Evolutionary conservation across 2,888 invertebrate genomes (phyloP).

Genomic region (Oscheius sp.): DNA sequence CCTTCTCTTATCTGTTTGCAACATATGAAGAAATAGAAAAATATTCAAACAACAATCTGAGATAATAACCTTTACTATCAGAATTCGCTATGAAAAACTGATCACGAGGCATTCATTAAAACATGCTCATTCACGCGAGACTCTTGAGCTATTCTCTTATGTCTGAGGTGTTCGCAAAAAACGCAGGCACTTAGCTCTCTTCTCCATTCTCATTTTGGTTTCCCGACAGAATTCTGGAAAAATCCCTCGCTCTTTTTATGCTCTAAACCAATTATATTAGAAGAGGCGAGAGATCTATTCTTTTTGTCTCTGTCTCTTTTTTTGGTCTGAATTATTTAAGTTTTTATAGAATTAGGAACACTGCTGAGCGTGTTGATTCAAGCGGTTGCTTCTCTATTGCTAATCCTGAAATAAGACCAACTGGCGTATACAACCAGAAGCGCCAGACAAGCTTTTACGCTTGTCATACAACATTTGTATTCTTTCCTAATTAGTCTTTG

Average conservation of each 20-base stretch:
- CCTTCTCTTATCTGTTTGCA: no score
- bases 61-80: no score
- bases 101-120: no score
- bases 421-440: constrained; percentile 27
- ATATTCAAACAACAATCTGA: no score
- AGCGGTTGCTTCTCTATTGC: constrained; percentile 12
- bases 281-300: neutral
- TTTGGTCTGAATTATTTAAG: neutral
- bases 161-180: neutral
- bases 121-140: constrained; percentile 1
- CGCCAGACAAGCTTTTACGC: constrained; percentile 8
- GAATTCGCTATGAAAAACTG: no score
- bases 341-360: neutral
- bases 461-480: neutral
- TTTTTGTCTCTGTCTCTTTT: neutral
- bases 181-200: no score
- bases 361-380: constrained; percentile 4
- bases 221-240: no score
- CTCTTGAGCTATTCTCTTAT: constrained; percentile 10
- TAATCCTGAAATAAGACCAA: constrained; percentile 29
- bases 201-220: no score
- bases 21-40: no score
- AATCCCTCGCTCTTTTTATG: no score
- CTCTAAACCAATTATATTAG: no score
- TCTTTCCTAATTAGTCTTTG: neutral